Evolutionary conservation across 2,113 vertebrate genomes (phyloP).

Genomic region (Psittacula cyanocephala): DNA sequence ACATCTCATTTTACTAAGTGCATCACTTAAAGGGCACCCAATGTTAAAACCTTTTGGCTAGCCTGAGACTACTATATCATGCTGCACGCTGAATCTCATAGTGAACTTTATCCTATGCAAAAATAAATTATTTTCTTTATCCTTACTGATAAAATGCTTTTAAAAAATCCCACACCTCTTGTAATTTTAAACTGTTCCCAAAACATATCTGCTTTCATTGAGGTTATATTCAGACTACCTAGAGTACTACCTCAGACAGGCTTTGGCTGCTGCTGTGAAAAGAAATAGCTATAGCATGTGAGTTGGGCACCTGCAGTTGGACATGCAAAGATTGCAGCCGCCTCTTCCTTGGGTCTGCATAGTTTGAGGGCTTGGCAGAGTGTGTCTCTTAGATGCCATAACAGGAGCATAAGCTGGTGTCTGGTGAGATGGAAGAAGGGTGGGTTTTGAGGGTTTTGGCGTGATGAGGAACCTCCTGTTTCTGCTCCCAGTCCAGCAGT

Average conservation of each 20-base stretch:
- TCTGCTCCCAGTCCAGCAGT: not conserved
- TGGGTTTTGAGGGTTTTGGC: not conserved
- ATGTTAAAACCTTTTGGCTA: slow-evolving; percentile 52
- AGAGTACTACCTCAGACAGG: not conserved
- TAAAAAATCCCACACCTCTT: fast-evolving
- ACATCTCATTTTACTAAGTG: not conserved
- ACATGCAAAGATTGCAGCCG: not conserved
- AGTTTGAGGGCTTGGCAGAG: not conserved
- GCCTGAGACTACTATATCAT: slow-evolving; percentile 37
- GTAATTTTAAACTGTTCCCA: not conserved
- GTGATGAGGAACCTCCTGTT: not conserved
- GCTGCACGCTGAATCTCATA: not conserved
- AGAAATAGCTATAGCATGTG: fast-evolving
- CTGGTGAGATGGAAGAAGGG: not conserved
- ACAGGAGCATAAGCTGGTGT: not conserved
- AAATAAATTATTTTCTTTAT: not conserved
- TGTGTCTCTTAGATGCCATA: not conserved
- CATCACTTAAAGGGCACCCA: slow-evolving; percentile 48
- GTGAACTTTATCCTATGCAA: slow-evolving; percentile 3
- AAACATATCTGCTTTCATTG: not conserved
- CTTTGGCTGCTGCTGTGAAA: not conserved
- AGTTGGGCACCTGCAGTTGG: not conserved
- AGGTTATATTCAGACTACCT: not conserved
- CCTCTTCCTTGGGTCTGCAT: not conserved
- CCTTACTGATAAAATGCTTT: not conserved